phyloP scores from a whole-genome alignment of 2,113 vertebrate genomes.

The Rhinolophus sinicus region DNA sequence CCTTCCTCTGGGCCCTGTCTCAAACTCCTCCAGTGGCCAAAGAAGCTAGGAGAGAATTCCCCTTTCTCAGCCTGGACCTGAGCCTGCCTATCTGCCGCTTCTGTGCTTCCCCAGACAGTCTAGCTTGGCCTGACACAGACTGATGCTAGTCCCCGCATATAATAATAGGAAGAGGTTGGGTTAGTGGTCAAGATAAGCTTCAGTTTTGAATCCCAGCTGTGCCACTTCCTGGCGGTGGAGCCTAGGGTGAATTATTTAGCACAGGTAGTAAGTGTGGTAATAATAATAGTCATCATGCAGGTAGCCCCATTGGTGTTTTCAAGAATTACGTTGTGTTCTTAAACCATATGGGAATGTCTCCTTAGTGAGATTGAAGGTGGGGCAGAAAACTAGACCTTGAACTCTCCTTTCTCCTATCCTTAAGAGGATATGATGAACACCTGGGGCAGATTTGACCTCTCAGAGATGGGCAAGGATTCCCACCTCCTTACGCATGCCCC shows the following conservation, averaged over 20 bases:
- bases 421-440: neutral
- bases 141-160: neutral
- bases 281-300: neutral
- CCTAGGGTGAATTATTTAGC: neutral
- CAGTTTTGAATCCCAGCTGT: neutral
- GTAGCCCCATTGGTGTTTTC: neutral
- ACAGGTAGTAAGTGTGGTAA: neutral
- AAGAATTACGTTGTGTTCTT: neutral
- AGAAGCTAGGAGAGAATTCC: neutral
- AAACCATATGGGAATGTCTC: neutral
- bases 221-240: neutral
- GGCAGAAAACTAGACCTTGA: neutral
- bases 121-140: neutral
- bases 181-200: neutral
- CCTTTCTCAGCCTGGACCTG: neutral
- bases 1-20: neutral
- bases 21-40: neutral
- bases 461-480: neutral
- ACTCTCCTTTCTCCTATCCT: neutral
- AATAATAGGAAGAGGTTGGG: neutral
- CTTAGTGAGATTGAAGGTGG: neutral
- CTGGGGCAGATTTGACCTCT: neutral
- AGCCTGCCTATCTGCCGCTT: neutral
- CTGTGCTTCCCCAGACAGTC: neutral
- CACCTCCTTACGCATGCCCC: neutral